Evolutionary conservation across 2,797 vertebrate species (phyloP), one percentile per base, ranked within the genome.

Genomic region (Borostomias antarcticus): DNA sequence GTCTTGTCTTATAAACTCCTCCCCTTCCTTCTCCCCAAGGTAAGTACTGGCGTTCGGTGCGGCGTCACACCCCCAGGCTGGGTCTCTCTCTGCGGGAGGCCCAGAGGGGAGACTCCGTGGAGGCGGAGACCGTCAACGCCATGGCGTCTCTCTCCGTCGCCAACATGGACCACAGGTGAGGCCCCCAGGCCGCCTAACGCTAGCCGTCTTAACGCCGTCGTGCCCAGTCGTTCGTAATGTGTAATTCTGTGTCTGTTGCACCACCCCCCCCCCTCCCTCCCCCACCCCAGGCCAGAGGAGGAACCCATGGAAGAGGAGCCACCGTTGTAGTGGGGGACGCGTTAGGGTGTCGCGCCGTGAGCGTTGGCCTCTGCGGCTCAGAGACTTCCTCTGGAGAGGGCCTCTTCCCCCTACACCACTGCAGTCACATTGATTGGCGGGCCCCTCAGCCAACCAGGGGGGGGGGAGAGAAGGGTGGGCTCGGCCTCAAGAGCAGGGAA

Each of bases 231-330:
- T n/a, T n/a, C n/a, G n/a, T n/a, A n/a, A n/a, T n/a, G n/a, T n/a
- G n/a, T n/a, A n/a, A n/a, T n/a, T 43, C 15, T 43, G 40, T 43
- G 40, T 43, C n/a, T 43, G 5, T 43, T 68, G 0, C 21, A 25
- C n/a, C n/a, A n/a, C n/a, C n/a, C 33, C 57, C 32, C 57, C 32
- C 21, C 50, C 17, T 1, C 8, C 29, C 33, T 15, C 15, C 32
- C 3, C 2, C 6, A 7, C 15, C 47, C 62, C 35, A 97, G 96
- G 81, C 86, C 91, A 0, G 95, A 98, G 15, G 96, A 98, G 45
- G 96, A 98, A 37, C 96, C 96, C 15, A 98, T 98, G 96, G 96
- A 98, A 62, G 95, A 97, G 85, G 96, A 96, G 82, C 94, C 94
- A 53, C 95, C 95, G 29, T 92, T 98, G 95, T 98, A 97, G 87